Base-by-base conservation (phyloP, 1,140 invertebrate genomes). In the Magallana angulata region DNA sequence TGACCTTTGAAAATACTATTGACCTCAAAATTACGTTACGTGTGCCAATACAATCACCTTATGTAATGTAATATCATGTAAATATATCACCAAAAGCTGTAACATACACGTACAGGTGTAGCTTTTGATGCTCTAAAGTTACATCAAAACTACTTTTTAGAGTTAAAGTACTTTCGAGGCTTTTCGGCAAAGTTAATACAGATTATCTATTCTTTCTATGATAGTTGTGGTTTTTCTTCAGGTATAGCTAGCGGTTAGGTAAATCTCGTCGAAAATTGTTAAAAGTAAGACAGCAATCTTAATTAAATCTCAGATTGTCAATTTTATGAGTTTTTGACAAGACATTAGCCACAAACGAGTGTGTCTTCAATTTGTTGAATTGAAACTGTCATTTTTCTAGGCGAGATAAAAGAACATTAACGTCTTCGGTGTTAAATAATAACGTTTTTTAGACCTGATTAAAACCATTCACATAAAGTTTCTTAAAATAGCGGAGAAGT, bases 241-340 rank as follows among this genome's bases (percentile, higher is more conserved):
- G 12, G 12, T 76, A 30, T 30, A 18, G 68, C 68, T 76, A 76
- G 24, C 36, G 68, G 68, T 76, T 76, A 76, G 36, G 36, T 30
- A 11, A 30, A 12, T 30, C 36, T 30, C 24, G 24, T 76, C 36
- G 12, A 30, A 76, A 9, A 36, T 76, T 76, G 68, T 76, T 36
- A 76, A 76, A 76, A 9, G 18, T 30, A 76, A 30, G 36, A 76
- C 24, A 36, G 18, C 2, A 48, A 30, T 36, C 24, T 76, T 76
- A 76, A 76, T 76, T 12, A 24, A 76, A 24, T 48, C 68, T 30
- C 68, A 76, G 36, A 76, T 76, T 76, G 68, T 76, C 68, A 76
- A 30, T 76, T 76, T 76, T 76, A 76, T 76, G 68, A 24, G 68
- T 12, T 30, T 8, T 76, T 76, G 68, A 76, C 68, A 76, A 76